Percentiles rank a stretch among this genome's conserved stretches.
These are phyloP conservation scores for Triops longicaudatus DNA, from an alignment of 1,140 invertebrate species.

Conservation along the genomic window DNA sequence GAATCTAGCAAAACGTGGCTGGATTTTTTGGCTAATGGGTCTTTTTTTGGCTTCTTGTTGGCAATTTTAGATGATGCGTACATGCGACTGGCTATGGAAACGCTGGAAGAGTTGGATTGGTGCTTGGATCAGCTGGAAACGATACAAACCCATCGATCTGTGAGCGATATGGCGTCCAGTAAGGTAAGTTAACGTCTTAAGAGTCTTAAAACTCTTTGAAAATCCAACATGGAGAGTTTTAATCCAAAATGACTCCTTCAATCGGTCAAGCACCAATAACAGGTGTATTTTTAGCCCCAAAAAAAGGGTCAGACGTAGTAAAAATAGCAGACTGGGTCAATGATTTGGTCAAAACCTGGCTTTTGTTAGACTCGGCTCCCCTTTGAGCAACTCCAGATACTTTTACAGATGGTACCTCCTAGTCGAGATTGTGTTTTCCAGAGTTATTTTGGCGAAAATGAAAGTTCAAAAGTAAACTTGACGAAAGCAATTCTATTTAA, in stretches of 20 bases:
- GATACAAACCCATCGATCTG: constrained; percentile 96
- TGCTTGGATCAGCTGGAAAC: constrained; percentile 98
- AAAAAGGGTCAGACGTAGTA: background rate
- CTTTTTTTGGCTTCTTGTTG: constrained; percentile 20
- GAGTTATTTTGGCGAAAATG: background rate
- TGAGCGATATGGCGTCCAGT: constrained; percentile 98
- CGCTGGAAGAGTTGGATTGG: constrained; percentile 98
- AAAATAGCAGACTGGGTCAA: background rate
- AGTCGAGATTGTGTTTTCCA: background rate
- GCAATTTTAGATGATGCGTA: constrained; percentile 67
- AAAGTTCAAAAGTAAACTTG: background rate
- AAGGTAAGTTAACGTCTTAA: constrained; percentile 72
- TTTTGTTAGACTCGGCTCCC: background rate
- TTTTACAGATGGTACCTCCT: background rate
- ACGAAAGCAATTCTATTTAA: too few relatives aligned
- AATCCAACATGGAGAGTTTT: background rate
- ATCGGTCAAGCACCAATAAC: background rate
- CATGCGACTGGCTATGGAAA: constrained; percentile 86
- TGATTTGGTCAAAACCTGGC: background rate
- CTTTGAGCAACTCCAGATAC: background rate
- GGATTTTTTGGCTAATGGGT: too few relatives aligned
- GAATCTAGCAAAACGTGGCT: too few relatives aligned
- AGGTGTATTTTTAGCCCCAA: background rate
- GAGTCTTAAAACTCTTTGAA: background rate
- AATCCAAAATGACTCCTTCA: background rate